Base-by-base conservation (phyloP, 2,888 invertebrate species). In the Pseudoips prasinana region DNA sequence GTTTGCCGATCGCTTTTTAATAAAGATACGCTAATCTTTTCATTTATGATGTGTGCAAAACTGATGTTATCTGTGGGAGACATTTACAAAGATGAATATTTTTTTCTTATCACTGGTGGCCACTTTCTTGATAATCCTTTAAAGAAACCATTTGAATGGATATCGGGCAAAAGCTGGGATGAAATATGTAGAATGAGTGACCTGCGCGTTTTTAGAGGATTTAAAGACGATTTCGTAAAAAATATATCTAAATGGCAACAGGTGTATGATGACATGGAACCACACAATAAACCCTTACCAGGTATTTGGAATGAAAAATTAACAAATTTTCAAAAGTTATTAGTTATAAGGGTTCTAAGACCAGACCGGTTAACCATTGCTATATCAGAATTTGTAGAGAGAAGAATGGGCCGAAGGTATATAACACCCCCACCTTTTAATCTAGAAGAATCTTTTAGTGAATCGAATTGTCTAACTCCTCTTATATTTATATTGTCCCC, bases 1-100 rank as follows among this genome's bases (percentile, higher is more conserved):
- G 94, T 96, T 11, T 94, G 95, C 58, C 89, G 95, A 57, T 95
- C 96, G n/a, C 87, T 96, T 9, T 95, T 96, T 74, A 95, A 95
- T 69, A 94, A 94, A 75, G 95, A 96, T 72, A 95, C 95, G 81
- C 84, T 95, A 25, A 90, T 94, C 82, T 95, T 95, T 73, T 94
- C 96, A 1, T 95, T 95, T 69, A 88, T 96, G 28, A 89, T 96
- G 64, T 95, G 95, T 69, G 90, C 93, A 17, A 94, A 92, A 70
- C 91, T 94, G 64, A 84, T 92, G 85, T 72, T 92, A 52, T 82
- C 90, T 2, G 81, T 86, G 22, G 80, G 82, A 2, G 82, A 91
- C 58, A 89, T 95, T 59, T 86, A 90, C 43, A 90, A 91, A 38
- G 90, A 90, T 41, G 92, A 91, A 65, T 90, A 91, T 73, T 72